A percentile compares a stretch with the other conserved stretches of the same genome.
phyloP scores from a whole-genome alignment of 2,797 vertebrate species.

The Alectoris magna region DNA sequence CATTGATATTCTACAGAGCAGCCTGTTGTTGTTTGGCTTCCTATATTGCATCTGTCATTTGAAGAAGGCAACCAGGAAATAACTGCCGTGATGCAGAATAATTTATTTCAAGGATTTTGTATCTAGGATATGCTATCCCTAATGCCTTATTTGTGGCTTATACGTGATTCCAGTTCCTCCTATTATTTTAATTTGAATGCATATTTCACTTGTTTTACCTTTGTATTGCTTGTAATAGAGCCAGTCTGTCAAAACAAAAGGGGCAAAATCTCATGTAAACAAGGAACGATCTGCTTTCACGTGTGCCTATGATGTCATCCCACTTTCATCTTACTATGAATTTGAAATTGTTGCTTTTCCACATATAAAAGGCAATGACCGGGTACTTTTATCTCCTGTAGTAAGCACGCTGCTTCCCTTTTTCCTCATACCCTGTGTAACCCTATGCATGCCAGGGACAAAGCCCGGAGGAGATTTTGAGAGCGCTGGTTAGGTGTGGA shows the following conservation, averaged over 20 bases:
- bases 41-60: neutral
- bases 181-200: constrained; percentile 16
- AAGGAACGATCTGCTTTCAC: neutral
- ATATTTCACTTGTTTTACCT: neutral
- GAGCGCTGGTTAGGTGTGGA: neutral
- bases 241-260: neutral
- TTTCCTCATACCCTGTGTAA: neutral
- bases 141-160: neutral
- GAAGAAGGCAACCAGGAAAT: neutral
- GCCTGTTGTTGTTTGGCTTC: neutral
- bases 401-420: neutral
- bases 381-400: constrained; percentile 18
- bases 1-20: neutral
- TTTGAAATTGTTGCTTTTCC: constrained; percentile 23
- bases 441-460: neutral
- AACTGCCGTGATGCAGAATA: neutral
- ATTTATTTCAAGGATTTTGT: constrained; percentile 10
- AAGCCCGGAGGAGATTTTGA: neutral
- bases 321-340: neutral
- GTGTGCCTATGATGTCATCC: neutral
- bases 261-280: neutral
- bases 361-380: neutral
- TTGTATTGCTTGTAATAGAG: neutral
- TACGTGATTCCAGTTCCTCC: neutral
- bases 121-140: neutral